Conservation (phyloP, 2,888 invertebrate species). For the Oscheius sp. region DNA sequence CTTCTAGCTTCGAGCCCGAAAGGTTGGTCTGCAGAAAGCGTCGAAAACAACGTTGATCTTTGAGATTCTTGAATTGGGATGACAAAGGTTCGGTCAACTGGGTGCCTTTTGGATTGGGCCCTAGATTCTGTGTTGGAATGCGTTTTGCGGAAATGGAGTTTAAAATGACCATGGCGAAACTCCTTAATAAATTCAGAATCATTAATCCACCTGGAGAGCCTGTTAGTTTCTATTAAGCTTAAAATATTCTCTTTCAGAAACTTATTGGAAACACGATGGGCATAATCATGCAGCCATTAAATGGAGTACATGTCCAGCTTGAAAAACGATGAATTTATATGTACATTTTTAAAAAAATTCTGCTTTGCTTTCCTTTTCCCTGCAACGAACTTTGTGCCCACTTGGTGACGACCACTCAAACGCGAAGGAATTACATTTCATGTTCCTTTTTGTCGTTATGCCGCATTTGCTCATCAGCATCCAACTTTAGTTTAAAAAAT, state of each 20-base stretch:
- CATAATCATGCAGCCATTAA: constrained; percentile 23
- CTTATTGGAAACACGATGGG: constrained; percentile 9
- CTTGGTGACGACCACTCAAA: too few species aligned
- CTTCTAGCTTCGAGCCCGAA: constrained; percentile 59
- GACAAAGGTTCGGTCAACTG: constrained; percentile 48
- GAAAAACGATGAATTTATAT: background rate
- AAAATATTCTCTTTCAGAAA: background rate
- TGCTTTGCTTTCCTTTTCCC: too few species aligned
- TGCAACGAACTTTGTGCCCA: too few species aligned
- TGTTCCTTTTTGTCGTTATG: too few species aligned
- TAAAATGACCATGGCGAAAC: constrained; percentile 54
- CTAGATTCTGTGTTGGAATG: constrained; percentile 65
- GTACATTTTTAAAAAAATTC: background rate
- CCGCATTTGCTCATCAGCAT: too few species aligned
- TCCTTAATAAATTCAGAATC: constrained; percentile 45
- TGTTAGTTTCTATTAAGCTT: background rate
- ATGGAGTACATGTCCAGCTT: constrained; percentile 16
- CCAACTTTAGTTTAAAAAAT: too few species aligned
- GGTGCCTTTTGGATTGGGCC: constrained; percentile 67
- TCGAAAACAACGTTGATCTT: background rate
- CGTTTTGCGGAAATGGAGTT: constrained; percentile 67
- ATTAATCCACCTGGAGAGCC: constrained; percentile 21
- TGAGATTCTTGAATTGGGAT: constrained; percentile 38
- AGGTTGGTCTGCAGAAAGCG: constrained; percentile 37
- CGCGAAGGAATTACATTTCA: too few species aligned